phyloP scores from a whole-genome alignment of 2,113 vertebrate species.

The Oryzias javanicus region DNA sequence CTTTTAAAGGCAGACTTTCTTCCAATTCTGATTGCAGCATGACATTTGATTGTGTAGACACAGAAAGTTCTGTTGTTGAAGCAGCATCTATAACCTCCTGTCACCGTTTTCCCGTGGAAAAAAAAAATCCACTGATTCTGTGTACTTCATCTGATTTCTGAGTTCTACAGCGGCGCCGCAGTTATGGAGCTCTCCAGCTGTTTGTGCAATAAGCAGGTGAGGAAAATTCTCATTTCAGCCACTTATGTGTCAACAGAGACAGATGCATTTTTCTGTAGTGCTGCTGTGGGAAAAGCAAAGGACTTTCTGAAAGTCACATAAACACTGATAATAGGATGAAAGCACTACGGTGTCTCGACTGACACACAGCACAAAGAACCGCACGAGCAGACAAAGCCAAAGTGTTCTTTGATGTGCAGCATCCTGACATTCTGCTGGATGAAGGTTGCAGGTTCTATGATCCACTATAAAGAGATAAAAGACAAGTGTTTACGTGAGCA shows the following conservation, averaged over 20 bases:
- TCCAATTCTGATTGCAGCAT: conserved; percentile 34
- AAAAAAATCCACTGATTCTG: conserved; percentile 33
- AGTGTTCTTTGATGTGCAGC: no score
- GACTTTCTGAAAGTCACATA: conserved; percentile 14
- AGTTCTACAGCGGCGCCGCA: neutral
- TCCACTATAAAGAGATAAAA: no score
- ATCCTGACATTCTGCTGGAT: no score
- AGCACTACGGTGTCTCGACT: neutral
- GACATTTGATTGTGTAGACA: conserved; percentile 35
- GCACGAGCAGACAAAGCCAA: no score
- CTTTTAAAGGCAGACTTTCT: conserved; percentile 17
- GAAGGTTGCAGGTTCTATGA: no score
- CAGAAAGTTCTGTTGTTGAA: conserved; percentile 24
- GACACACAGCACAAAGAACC: neutral
- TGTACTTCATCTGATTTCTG: conserved; percentile 30
- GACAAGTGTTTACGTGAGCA: no score
- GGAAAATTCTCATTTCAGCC: conserved; percentile 60
- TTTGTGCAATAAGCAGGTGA: conserved; percentile 55
- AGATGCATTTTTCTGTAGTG: conserved; percentile 12
- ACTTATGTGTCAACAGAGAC: conserved; percentile 50
- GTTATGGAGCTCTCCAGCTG: conserved; percentile 22
- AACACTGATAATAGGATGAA: conserved; percentile 4
- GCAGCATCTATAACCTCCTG: conserved; percentile 24
- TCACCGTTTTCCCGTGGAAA: conserved; percentile 30
- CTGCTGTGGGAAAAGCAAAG: conserved; percentile 13